Evolutionary conservation across 1,140 invertebrate genomes (phyloP).

Genomic region (Pissodes strobi): DNA sequence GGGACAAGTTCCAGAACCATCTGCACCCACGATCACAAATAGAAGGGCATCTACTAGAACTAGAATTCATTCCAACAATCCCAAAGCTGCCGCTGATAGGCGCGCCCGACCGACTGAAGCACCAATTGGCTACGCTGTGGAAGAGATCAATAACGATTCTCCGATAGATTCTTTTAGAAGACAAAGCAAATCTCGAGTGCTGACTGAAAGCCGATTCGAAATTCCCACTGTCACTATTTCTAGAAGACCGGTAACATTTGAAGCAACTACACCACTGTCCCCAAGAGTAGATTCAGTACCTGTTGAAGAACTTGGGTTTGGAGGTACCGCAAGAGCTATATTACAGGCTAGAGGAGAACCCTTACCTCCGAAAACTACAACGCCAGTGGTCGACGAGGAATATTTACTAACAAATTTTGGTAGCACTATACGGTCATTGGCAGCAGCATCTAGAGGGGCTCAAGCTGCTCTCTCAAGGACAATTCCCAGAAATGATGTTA

Average conservation of each 20-base stretch:
- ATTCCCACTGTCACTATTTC: constrained; percentile 2
- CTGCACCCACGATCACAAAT: constrained; percentile 16
- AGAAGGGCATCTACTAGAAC: constrained; percentile 35
- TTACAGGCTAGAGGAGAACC: constrained; percentile 17
- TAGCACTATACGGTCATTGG: constrained; percentile 23
- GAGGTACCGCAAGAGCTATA: constrained; percentile 23
- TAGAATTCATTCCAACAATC: constrained; percentile 28
- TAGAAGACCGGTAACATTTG: constrained; percentile 33
- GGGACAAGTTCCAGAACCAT: constrained; percentile 25
- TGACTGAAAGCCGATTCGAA: constrained; percentile 49
- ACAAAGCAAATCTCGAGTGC: constrained; percentile 42
- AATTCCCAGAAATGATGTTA: background rate
- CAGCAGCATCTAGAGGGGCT: constrained; percentile 9
- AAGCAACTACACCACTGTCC: constrained; percentile 2
- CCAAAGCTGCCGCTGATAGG: constrained; percentile 25
- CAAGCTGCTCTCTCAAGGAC: background rate
- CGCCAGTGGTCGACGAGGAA: constrained; percentile 21
- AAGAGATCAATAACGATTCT: constrained; percentile 51
- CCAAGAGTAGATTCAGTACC: constrained; percentile 6
- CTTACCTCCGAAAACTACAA: constrained; percentile 22
- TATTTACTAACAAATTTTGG: constrained; percentile 31
- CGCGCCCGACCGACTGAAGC: constrained; percentile 10
- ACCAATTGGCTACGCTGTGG: constrained; percentile 44
- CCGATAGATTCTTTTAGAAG: constrained; percentile 39
- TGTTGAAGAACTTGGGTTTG: constrained; percentile 28